Evolutionary conservation across 2,113 vertebrate genomes (phyloP).

Genomic region (Nerophis lumbriciformis): DNA sequence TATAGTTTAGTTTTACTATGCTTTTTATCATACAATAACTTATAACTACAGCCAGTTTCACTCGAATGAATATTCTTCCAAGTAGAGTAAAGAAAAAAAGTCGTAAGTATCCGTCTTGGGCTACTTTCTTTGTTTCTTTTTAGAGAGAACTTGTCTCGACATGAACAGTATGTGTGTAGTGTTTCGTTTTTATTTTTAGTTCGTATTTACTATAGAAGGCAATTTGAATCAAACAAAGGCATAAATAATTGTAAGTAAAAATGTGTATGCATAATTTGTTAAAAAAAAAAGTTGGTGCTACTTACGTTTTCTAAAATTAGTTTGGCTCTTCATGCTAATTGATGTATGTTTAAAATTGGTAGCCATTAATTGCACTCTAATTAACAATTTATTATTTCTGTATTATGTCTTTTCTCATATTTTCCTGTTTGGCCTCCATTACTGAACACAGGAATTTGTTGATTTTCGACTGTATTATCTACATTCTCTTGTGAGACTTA

Average conservation of each 20-base stretch:
- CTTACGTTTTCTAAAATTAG: background rate
- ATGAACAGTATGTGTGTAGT: background rate
- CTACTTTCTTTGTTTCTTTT: slow-evolving; percentile 4
- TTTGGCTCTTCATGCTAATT: too few species aligned
- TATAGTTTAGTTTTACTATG: background rate
- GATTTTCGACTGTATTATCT: too few species aligned
- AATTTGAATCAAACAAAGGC: background rate
- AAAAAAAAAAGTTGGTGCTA: background rate
- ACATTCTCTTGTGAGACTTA: too few species aligned
- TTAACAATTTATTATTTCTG: background rate
- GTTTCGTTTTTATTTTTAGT: background rate
- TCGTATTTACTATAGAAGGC: background rate
- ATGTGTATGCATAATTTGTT: too few species aligned
- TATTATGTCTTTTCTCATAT: too few species aligned
- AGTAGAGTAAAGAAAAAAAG: background rate
- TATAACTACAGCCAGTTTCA: background rate
- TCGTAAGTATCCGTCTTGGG: slow-evolving; percentile 31
- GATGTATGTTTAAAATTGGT: background rate
- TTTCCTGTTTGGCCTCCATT: too few species aligned
- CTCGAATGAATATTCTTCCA: background rate
- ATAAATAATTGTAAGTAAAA: too few species aligned
- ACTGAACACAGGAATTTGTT: too few species aligned
- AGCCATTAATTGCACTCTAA: background rate
- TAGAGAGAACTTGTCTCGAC: slow-evolving; percentile 6
- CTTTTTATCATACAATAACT: background rate